These are phyloP conservation scores for Drosophila seguyi DNA, from an alignment of 1,140 invertebrate genomes.

Conservation along the genomic window DNA sequence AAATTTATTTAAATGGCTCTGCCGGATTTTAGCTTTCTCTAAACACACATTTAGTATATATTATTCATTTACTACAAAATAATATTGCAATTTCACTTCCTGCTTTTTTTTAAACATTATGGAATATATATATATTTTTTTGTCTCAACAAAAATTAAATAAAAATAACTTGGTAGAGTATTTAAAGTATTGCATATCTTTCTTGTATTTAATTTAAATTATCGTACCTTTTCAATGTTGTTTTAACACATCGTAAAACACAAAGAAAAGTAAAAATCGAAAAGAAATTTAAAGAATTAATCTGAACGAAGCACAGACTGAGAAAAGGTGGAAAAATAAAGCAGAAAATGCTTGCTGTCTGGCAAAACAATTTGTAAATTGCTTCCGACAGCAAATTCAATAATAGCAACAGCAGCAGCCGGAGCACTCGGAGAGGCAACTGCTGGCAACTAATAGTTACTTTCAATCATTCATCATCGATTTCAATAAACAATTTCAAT, in stretches of 20 bases:
- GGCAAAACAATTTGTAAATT: constrained; percentile 70
- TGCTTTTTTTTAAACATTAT: no score
- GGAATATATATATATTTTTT: no score
- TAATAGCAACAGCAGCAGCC: constrained; percentile 51
- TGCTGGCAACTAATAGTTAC: constrained; percentile 74
- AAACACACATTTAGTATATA: background rate
- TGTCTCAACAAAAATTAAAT: no score
- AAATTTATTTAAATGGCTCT: constrained; percentile 2
- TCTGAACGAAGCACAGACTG: background rate
- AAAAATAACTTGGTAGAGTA: background rate
- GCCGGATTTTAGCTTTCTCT: constrained; percentile 9
- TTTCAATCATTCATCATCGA: constrained; percentile 83
- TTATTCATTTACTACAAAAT: background rate
- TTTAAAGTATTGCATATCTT: background rate
- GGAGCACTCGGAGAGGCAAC: constrained; percentile 10
- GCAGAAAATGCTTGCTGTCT: constrained; percentile 29
- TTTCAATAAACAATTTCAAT: constrained; percentile 83
- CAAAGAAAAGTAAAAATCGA: constrained; percentile 9
- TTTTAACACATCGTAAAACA: background rate
- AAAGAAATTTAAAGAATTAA: constrained; percentile 6
- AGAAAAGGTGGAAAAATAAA: constrained; percentile 42
- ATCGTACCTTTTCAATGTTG: background rate
- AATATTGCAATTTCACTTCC: background rate
- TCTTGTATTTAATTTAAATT: background rate
- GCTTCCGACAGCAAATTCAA: constrained; percentile 80